Evolutionary conservation across 2,888 invertebrate species (phyloP), one percentile per base, ranked within the genome.

Genomic region (Drosophila monieri): DNA sequence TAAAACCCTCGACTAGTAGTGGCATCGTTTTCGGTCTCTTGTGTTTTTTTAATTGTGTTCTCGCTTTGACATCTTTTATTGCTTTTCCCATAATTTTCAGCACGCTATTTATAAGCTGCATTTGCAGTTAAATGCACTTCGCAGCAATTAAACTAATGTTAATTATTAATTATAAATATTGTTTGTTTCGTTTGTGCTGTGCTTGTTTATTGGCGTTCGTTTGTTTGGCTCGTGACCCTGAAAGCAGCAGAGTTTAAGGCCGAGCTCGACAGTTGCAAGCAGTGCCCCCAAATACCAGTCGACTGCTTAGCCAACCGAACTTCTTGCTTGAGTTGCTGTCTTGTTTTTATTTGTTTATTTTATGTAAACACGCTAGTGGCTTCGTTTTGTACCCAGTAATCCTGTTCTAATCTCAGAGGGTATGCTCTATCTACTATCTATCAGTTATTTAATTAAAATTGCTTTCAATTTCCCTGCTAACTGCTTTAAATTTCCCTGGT

Each of bases 91-190:
- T 66, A 62, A 62, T 58, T 65, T 64, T 35, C 54, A 69, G 74
- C 74, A 77, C 75, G 77, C 78, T 70, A 74, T 73, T 75, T 67
- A 48, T 66, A 71, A 60, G 60, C 35, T 44, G 68, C 43, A 43
- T 23, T 23, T 23, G 21, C 21, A 23, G 49, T 57, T n/a, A 61
- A 41, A 37, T 47, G 51, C 25, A 53, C 51, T 39, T 48, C 65
- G 25, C 72, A 62, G 53, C 69, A 69, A 69, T 69, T 61, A 44
- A 46, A 51, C 52, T 54, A 60, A 48, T 60, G 49, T 49, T 54
- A 68, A 61, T 60, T 68, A 68, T 69, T 49, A 69, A 60, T 39
- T 68, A 68, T 69, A 44, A 69, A 60, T 32, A 49, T 49, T 15
- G 49, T 69, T 54, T 35, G 44, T 32, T 54, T 8, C 44, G 32